Percentiles rank a stretch among this genome's conserved stretches.
Conservation (phyloP, 2,888 invertebrate genomes). For the Steromphala cineraria region DNA sequence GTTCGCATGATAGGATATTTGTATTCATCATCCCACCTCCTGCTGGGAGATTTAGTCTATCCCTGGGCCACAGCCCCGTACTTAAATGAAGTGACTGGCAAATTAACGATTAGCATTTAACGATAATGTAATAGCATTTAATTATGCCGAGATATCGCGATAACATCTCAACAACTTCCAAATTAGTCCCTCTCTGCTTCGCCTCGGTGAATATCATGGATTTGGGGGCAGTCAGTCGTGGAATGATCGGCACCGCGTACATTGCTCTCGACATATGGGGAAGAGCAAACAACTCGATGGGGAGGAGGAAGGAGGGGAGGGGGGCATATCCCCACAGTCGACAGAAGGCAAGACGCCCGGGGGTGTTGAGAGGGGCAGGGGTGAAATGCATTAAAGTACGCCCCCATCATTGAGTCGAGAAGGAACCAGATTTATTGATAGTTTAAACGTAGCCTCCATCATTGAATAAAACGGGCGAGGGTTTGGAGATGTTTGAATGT, state of each 20-base stretch:
- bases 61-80: background rate
- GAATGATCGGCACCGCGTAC: background rate
- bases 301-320: background rate
- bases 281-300: background rate
- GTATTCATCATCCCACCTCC: background rate
- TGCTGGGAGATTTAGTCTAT: background rate
- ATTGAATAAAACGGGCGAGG: too few species aligned
- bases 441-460: too few species aligned
- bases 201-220: background rate
- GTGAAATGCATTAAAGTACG: background rate
- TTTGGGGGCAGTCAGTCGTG: background rate
- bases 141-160: background rate
- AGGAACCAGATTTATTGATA: background rate
- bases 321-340: background rate
- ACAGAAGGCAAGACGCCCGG: background rate
- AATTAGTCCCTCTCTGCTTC: background rate
- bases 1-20: background rate
- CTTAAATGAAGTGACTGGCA: background rate
- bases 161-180: background rate
- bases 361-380: background rate
- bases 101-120: constrained; percentile 11
- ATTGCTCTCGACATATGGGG: constrained; percentile 4
- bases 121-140: constrained; percentile 24
- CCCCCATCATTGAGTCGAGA: background rate
- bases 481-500: too few species aligned